Conservation (phyloP, 1,140 invertebrate species). For the Drosophila guanche region DNA sequence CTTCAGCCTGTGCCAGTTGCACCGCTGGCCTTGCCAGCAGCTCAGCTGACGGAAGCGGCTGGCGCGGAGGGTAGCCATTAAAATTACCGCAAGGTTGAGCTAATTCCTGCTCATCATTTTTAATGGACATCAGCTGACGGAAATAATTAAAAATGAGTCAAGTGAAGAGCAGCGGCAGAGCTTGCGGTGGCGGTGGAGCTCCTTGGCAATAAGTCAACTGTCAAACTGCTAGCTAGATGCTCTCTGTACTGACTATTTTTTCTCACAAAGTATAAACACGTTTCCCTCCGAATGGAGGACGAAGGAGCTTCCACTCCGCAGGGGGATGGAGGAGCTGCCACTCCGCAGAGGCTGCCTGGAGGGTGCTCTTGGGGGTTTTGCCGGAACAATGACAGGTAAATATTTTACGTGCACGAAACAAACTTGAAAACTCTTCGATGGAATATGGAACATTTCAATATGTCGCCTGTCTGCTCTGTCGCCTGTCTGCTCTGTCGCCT, state of each 20-base stretch:
- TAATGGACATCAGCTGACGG: slow-evolving; percentile 39
- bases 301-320: not conserved
- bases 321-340: not conserved
- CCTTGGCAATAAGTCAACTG: slow-evolving; percentile 41
- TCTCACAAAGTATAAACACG: slow-evolving; percentile 64
- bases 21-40: not conserved
- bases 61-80: slow-evolving; percentile 19
- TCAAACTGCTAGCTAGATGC: slow-evolving; percentile 1
- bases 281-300: slow-evolving; percentile 33
- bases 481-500: slow-evolving; percentile 1
- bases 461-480: slow-evolving; percentile 13
- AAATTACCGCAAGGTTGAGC: slow-evolving; percentile 29
- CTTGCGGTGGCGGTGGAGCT: slow-evolving; percentile 2
- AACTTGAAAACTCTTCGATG: slow-evolving; percentile 31
- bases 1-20: not conserved
- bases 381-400: slow-evolving; percentile 66
- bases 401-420: slow-evolving; percentile 72
- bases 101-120: slow-evolving; percentile 54
- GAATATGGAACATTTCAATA: slow-evolving; percentile 39
- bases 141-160: slow-evolving; percentile 54
- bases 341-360: too few species aligned
- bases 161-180: slow-evolving; percentile 8
- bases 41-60: slow-evolving; percentile 9
- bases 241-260: slow-evolving; percentile 2
- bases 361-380: too few species aligned